Base-by-base conservation (phyloP, 2,888 invertebrate species). In the Drosophila niveifrons region DNA sequence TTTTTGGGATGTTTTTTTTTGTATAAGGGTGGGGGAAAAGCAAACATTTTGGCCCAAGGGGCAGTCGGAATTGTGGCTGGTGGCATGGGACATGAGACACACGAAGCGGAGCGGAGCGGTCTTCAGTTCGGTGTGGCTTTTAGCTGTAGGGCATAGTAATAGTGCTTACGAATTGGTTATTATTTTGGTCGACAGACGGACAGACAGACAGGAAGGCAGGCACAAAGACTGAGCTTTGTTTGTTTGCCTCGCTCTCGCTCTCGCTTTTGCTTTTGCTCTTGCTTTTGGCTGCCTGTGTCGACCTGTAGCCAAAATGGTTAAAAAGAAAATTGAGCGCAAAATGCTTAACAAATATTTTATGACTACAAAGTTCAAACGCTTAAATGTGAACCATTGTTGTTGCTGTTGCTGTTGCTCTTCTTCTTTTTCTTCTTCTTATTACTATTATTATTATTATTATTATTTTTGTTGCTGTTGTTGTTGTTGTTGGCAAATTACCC, bases 301-400 rank as follows among this genome's bases (percentile, higher is more conserved):
- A 77, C 82, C 82, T 84, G 75, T 80, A 70, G 86, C 71, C 69
- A 84, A 81, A 82, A 81, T 78, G 79, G 75, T 78, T 72, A 73
- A 82, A 74, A 87, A 72, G 77, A 79, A 72, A 88, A 78, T 82
- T 79, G 83, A 83, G 82, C 88, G 78, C 88, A 83, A 83, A 88
- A 88, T 88, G 83, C 72, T 83, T 88, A 83, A 88, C 83, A 88
- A 83, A 83, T 83, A 83, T 83, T 83, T 83, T 85, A 83, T 83
- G 88, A 80, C 86, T 82, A 46, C 72, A 76, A 75, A 86, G 88
- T 80, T 83, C 83, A 88, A 88, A 80, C 83, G 86, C 83, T 88
- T 85, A 85, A 80, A 85, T 80, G 87, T 65, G 83, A 78, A 73
- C 77, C 83, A 23, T 78, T 75, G 70, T 77, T 78, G 63, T 57